A percentile compares a stretch with the other conserved stretches of the same genome.
Conservation (phyloP, 2,113 vertebrate genomes). For the Aix galericulata region DNA sequence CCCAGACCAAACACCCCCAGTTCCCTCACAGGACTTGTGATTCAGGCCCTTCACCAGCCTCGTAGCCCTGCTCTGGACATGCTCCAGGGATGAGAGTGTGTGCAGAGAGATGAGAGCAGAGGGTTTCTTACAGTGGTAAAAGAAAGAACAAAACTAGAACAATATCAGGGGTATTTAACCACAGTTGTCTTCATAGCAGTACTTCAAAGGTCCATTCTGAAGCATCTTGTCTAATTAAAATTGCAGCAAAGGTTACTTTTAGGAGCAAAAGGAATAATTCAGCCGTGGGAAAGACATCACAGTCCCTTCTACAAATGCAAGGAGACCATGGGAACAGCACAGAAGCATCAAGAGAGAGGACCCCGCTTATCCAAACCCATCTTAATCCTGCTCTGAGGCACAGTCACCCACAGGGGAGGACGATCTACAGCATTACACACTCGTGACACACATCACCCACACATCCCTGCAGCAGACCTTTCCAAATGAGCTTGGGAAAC, state of each 20-base stretch:
- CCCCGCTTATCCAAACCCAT: neutral
- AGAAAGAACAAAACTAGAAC: neutral
- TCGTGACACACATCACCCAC: neutral
- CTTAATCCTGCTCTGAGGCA: neutral
- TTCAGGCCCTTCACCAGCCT: too few relatives aligned
- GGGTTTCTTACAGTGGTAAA: neutral
- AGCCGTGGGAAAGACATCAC: neutral
- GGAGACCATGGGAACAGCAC: neutral
- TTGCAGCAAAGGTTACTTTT: neutral
- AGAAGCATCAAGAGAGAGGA: neutral
- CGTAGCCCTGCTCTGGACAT: too few relatives aligned
- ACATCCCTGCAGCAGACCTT: neutral
- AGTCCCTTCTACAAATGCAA: neutral
- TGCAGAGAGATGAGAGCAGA: neutral
- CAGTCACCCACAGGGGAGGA: neutral
- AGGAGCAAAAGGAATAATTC: neutral
- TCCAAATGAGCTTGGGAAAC: neutral
- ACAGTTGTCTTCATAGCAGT: neutral
- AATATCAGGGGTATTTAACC: neutral
- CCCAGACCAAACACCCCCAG: too few relatives aligned
- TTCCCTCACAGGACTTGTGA: too few relatives aligned
- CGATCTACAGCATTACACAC: neutral
- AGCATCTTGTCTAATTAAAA: constrained; percentile 27
- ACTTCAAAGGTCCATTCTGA: constrained; percentile 1
- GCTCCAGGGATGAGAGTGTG: too few relatives aligned